Evolutionary conservation across 2,797 vertebrate species (phyloP).

Genomic region (Thamnophis elegans): DNA sequence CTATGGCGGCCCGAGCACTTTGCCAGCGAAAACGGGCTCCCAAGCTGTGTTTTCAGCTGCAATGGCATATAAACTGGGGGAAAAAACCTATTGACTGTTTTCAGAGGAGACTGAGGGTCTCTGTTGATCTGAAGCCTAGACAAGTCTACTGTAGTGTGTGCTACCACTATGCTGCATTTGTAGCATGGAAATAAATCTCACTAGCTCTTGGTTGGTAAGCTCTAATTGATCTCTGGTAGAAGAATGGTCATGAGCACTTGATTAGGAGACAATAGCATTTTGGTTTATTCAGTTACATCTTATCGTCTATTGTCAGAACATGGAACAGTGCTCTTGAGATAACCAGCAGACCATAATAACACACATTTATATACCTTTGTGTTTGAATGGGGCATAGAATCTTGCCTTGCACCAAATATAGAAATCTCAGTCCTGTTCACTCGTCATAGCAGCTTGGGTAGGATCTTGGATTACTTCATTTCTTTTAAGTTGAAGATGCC

Average conservation of each 20-base stretch:
- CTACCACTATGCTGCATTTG: not conserved
- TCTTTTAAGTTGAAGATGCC: not conserved
- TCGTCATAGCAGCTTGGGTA: not conserved
- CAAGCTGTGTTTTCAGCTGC: too few species aligned
- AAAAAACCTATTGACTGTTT: not conserved
- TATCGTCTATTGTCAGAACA: not conserved
- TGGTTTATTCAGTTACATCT: not conserved
- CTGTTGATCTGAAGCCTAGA: not conserved
- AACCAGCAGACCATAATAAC: not conserved
- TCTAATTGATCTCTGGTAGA: not conserved
- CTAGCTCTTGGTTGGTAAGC: not conserved
- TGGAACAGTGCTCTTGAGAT: not conserved
- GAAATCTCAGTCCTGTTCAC: not conserved
- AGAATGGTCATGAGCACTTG: not conserved
- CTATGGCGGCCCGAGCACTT: too few species aligned
- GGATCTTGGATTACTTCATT: not conserved
- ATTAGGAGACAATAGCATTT: not conserved
- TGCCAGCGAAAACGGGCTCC: too few species aligned
- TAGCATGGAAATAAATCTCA: not conserved
- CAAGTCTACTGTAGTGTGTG: not conserved
- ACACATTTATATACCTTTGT: not conserved
- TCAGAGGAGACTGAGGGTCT: not conserved
- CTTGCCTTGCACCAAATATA: not conserved
- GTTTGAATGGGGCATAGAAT: not conserved
- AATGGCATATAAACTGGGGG: too few species aligned